Conservation (phyloP, 2,888 invertebrate genomes). For the Schrankia costaestrigalis region DNA sequence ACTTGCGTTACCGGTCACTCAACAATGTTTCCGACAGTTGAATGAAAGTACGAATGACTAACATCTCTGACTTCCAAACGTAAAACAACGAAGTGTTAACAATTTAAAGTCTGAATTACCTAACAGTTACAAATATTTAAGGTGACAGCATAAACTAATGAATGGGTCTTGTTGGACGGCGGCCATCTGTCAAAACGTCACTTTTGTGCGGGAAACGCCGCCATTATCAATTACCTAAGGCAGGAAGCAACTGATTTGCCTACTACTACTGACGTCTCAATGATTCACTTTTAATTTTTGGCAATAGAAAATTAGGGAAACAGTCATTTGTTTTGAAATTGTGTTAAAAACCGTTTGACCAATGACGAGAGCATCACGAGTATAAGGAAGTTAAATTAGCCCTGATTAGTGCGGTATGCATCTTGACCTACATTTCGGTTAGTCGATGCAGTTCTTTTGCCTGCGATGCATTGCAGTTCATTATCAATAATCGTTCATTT, state of each 20-base stretch:
- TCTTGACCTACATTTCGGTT: constrained; percentile 7
- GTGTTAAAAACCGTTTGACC: constrained; percentile 2
- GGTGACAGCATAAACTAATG: constrained; percentile 26
- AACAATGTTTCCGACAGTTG: no score
- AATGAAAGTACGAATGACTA: no score
- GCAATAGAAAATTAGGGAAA: constrained; percentile 46
- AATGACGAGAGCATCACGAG: constrained; percentile 4
- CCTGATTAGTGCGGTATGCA: constrained; percentile 13
- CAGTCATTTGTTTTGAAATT: constrained; percentile 24
- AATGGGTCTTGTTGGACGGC: constrained; percentile 20
- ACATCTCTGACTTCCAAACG: no score
- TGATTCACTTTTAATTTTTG: constrained; percentile 51
- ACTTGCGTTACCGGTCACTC: no score
- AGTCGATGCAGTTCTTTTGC: no score
- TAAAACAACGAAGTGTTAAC: no score
- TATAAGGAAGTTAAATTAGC: constrained; percentile 13
- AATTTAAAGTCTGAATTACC: no score
- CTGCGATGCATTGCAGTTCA: constrained; percentile 3
- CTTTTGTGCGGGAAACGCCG: constrained; percentile 60
- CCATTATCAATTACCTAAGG: constrained; percentile 63
- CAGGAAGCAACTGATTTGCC: constrained; percentile 67
- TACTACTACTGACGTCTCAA: constrained; percentile 29
- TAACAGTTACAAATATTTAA: constrained; percentile 25
- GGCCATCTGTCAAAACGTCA: constrained; percentile 40
- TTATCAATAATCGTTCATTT: constrained; percentile 2